Percentiles rank a stretch among this genome's conserved stretches.
These are phyloP conservation scores for Stegostoma tigrinum DNA, from an alignment of 2,113 vertebrate species.

Conservation along the genomic window DNA sequence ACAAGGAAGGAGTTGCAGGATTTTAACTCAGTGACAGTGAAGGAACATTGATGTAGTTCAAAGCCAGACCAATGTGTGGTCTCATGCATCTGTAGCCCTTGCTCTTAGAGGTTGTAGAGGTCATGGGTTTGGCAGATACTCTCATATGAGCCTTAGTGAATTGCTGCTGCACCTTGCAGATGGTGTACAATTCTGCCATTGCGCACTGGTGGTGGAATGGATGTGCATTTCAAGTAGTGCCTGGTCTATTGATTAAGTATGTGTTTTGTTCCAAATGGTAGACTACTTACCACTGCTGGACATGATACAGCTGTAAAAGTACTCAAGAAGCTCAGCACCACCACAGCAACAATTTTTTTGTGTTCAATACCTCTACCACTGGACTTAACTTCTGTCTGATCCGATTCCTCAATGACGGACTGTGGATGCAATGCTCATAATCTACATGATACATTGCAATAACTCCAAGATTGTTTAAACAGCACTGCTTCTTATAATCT, in stretches of 20 bases:
- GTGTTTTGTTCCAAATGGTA: neutral
- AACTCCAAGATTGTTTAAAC: neutral
- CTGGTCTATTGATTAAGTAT: neutral
- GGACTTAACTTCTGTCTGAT: neutral
- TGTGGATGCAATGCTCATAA: neutral
- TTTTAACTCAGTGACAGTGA: neutral
- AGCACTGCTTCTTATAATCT: neutral
- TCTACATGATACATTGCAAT: neutral
- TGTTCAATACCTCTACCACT: neutral
- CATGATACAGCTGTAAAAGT: neutral
- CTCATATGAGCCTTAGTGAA: neutral
- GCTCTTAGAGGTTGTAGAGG: neutral
- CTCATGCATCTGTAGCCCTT: neutral
- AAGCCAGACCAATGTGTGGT: neutral
- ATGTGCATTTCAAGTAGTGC: neutral
- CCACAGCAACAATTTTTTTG: neutral
- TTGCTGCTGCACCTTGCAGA: neutral
- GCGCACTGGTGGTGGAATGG: neutral
- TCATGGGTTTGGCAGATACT: neutral
- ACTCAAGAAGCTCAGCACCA: neutral
- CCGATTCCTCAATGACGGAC: neutral
- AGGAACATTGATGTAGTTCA: neutral
- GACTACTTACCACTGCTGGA: neutral
- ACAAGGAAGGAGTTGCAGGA: neutral
- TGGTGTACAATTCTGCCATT: neutral